Percentiles rank a stretch among this genome's conserved stretches.
Conservation (phyloP, 2,888 invertebrate species). For the Mythimna loreyi region DNA sequence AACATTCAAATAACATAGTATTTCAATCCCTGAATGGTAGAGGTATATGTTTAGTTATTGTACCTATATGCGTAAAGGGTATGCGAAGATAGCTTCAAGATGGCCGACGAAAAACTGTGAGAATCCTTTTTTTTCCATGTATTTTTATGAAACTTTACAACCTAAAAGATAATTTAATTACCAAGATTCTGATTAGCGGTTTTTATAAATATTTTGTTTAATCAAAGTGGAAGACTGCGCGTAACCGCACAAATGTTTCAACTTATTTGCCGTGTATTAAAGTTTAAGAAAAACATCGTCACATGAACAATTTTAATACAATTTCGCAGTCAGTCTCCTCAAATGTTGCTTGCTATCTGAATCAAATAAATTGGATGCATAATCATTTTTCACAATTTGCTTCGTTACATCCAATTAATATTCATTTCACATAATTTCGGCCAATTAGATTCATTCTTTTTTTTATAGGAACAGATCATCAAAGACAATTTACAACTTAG, state of each 20-base stretch:
- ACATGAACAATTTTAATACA: background rate
- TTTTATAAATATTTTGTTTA: no score
- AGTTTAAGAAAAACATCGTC: background rate
- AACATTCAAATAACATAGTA: background rate
- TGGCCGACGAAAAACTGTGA: background rate
- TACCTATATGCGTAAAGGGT: background rate
- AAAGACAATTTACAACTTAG: background rate
- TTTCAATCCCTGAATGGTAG: background rate
- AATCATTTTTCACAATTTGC: constrained; percentile 22
- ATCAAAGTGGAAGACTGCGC: no score
- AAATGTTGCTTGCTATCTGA: constrained; percentile 3
- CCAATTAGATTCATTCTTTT: constrained; percentile 6
- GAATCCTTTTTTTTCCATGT: background rate
- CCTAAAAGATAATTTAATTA: no score
- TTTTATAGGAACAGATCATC: background rate
- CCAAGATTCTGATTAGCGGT: no score
- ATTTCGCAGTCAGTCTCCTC: constrained; percentile 9
- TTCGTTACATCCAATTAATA: constrained; percentile 30
- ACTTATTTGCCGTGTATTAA: no score
- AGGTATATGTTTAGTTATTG: background rate
- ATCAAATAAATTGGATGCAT: constrained; percentile 12
- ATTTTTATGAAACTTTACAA: no score
- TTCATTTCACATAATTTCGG: constrained; percentile 20
- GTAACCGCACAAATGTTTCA: no score
- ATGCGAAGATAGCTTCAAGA: background rate